A percentile compares a stretch with the other conserved stretches of the same genome.
Conservation (phyloP, 2,797 vertebrate species). For the Thripadectes ignobilis region DNA sequence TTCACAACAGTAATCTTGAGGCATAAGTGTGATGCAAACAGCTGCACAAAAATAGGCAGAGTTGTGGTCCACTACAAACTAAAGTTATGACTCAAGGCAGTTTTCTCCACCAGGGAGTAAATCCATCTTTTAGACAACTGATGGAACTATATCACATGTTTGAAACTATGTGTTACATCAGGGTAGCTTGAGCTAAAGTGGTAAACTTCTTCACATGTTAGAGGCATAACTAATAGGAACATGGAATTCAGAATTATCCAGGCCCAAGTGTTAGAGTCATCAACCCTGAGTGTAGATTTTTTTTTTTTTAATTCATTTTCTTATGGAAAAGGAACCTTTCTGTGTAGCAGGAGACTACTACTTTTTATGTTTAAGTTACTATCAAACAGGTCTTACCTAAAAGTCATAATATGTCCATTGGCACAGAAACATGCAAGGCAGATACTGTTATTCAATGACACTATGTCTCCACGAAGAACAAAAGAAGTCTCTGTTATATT, state of each 20-base stretch:
- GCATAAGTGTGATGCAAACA: not conserved
- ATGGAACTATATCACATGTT: not conserved
- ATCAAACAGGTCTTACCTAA: slow-evolving; percentile 84
- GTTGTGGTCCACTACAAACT: not conserved
- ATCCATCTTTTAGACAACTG: not conserved
- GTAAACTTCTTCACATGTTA: not conserved
- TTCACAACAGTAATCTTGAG: not conserved
- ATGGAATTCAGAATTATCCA: not conserved
- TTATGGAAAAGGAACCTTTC: not conserved
- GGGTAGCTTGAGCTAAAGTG: not conserved
- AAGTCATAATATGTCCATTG: slow-evolving; percentile 99
- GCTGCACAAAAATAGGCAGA: not conserved
- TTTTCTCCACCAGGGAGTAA: not conserved
- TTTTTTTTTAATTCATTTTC: not conserved
- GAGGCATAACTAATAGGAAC: not conserved
- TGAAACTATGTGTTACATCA: not conserved
- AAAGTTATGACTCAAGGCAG: not conserved
- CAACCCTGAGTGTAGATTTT: not conserved
- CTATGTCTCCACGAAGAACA: slow-evolving; percentile 93
- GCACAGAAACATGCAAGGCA: slow-evolving; percentile 97
- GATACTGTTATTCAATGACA: slow-evolving; percentile 88
- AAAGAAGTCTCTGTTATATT: slow-evolving; percentile 98
- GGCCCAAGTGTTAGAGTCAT: not conserved
- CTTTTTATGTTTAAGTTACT: not conserved
- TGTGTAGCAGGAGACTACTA: not conserved